Evolutionary conservation across 2,113 vertebrate genomes (phyloP).

Genomic region (Charina bottae): DNA sequence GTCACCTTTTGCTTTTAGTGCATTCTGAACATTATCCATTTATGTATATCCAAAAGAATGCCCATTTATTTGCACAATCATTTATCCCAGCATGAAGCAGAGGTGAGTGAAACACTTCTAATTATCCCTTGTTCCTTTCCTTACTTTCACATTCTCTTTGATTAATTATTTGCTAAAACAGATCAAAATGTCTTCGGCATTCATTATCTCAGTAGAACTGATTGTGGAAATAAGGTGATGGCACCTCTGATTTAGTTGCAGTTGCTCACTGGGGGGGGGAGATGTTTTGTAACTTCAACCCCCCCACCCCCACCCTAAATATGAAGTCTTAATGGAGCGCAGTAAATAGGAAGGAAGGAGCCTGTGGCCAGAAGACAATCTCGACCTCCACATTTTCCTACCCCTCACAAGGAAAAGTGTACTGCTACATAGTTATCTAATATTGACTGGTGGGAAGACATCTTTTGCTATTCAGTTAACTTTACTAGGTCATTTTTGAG

Average conservation of each 20-base stretch:
- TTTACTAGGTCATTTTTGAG: neutral
- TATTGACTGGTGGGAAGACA: neutral
- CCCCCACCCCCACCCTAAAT: neutral
- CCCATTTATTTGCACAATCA: neutral
- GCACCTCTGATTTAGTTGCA: neutral
- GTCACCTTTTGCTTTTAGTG: neutral
- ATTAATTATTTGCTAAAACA: conserved; percentile 8
- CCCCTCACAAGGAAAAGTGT: neutral
- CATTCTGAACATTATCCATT: neutral
- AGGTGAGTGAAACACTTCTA: neutral
- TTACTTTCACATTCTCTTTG: neutral
- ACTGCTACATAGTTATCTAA: neutral
- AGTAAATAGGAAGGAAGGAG: neutral
- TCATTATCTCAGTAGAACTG: neutral
- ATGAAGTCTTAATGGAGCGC: conserved; percentile 11
- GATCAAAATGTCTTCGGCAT: neutral
- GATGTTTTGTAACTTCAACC: neutral
- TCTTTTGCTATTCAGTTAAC: neutral
- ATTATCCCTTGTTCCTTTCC: neutral
- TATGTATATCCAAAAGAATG: neutral
- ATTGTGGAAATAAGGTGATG: neutral
- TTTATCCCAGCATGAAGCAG: neutral
- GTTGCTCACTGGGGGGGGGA: neutral
- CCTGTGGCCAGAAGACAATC: neutral
- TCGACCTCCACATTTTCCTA: neutral